These are phyloP conservation scores for Phaedon cochleariae DNA, from an alignment of 2,888 invertebrate species.

Conservation along the genomic window DNA sequence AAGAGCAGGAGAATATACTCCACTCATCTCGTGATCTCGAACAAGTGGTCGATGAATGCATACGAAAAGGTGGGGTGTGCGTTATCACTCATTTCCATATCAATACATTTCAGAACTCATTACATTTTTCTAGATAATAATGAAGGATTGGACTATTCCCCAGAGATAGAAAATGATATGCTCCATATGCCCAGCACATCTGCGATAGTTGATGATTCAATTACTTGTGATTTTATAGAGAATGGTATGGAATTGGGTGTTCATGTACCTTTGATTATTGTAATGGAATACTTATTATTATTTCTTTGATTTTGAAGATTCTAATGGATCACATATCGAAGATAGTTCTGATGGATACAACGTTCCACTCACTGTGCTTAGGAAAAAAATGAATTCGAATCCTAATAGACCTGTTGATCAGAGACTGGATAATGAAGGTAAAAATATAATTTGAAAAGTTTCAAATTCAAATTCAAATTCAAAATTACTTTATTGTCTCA, in stretches of 20 bases:
- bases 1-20: too few species aligned
- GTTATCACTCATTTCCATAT: too few species aligned
- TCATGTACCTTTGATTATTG: too few species aligned
- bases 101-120: background rate
- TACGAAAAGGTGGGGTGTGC: too few species aligned
- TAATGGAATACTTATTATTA: too few species aligned
- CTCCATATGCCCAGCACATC: constrained; percentile 5
- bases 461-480: too few species aligned
- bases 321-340: background rate
- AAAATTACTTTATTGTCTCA: too few species aligned
- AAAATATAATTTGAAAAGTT: background rate
- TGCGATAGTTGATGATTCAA: background rate
- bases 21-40: too few species aligned
- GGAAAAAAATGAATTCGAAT: too few species aligned
- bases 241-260: background rate
- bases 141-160: background rate
- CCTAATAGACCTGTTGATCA: too few species aligned
- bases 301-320: too few species aligned
- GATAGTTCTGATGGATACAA: background rate
- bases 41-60: too few species aligned
- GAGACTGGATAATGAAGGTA: background rate
- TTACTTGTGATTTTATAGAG: background rate
- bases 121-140: background rate
- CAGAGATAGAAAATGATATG: background rate
- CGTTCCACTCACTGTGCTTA: background rate